These are phyloP conservation scores for Naja naja DNA, from an alignment of 2,113 vertebrate genomes.

Conservation along the genomic window DNA sequence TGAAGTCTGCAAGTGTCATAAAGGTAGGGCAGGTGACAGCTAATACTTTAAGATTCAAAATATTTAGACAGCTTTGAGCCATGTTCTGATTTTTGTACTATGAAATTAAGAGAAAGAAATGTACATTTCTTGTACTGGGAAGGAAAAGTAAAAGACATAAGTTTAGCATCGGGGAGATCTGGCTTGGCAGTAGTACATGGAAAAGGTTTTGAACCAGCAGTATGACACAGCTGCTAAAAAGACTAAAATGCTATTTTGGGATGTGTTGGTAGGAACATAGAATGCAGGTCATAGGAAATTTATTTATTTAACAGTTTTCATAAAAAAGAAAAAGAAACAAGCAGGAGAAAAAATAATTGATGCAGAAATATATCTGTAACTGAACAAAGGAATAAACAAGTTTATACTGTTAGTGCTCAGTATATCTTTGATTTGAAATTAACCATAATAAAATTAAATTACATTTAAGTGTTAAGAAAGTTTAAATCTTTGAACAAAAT, in stretches of 20 bases:
- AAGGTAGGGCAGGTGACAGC: background rate
- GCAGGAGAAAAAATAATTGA: background rate
- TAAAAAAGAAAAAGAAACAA: background rate
- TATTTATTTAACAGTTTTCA: background rate
- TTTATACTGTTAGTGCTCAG: background rate
- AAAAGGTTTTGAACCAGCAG: background rate
- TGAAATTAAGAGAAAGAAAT: background rate
- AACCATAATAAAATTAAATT: background rate
- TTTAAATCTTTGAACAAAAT: background rate
- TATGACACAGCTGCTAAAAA: background rate
- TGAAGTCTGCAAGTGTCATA: background rate
- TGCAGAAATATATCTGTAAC: background rate
- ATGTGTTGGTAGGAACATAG: background rate
- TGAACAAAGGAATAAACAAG: background rate
- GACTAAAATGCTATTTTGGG: background rate
- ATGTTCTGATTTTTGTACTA: background rate
- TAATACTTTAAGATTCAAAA: background rate
- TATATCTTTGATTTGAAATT: background rate
- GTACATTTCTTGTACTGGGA: background rate
- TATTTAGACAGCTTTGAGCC: background rate
- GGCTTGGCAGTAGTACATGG: background rate
- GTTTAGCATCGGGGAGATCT: background rate
- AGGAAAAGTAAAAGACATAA: background rate
- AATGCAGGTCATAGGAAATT: background rate
- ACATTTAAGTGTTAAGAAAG: background rate